Conservation (phyloP, 1,140 invertebrate genomes). For the Pseudomyrmex dendroicus region DNA sequence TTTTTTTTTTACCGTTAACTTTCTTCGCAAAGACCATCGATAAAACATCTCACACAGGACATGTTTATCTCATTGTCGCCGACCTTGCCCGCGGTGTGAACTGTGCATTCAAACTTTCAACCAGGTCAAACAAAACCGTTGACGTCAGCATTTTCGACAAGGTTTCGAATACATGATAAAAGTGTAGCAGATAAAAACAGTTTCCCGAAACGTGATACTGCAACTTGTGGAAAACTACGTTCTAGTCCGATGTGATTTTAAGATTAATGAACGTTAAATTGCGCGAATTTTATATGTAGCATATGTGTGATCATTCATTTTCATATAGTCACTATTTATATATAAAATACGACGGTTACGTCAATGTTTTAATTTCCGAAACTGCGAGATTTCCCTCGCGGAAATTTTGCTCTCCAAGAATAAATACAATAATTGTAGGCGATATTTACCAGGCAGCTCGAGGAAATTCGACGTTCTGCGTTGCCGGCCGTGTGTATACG, state of each 20-base stretch:
- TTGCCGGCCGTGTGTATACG: conserved; percentile 90
- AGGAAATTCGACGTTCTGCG: conserved; percentile 93
- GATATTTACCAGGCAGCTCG: conserved; percentile 91
- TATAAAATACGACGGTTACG: no score
- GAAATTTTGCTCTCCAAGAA: no score
- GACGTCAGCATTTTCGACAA: conserved; percentile 24
- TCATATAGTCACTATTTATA: neutral
- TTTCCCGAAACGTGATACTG: neutral
- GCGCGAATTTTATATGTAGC: neutral
- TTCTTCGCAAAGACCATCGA: neutral
- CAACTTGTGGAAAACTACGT: neutral
- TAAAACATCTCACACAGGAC: neutral
- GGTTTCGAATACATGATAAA: conserved; percentile 30
- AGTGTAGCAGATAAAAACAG: neutral
- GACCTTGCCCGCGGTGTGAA: conserved; percentile 22
- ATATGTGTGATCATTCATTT: neutral
- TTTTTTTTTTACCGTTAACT: conserved; percentile 1
- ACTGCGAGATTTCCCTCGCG: neutral
- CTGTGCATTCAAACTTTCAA: conserved; percentile 50
- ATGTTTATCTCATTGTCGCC: conserved; percentile 38
- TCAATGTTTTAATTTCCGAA: neutral
- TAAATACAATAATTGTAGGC: neutral
- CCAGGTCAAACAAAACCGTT: conserved; percentile 36
- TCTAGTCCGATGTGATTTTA: neutral
- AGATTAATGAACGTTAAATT: neutral